Percentiles rank a stretch among this genome's conserved stretches.
Evolutionary conservation across 2,888 invertebrate genomes (phyloP).

Genomic region (Drosophila dives): DNA sequence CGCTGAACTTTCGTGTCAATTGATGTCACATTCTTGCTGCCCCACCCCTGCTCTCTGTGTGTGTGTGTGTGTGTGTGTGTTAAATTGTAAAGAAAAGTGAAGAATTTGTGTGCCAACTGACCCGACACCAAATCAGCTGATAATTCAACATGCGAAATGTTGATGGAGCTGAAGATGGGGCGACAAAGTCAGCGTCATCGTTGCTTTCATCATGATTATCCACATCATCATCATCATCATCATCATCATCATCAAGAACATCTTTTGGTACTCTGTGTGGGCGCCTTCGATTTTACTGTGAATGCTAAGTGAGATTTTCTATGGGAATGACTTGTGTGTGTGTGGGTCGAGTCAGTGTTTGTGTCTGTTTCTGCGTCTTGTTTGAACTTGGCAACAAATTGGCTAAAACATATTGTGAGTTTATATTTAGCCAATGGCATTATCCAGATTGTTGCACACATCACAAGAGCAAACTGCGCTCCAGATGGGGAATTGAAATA

Average conservation of each 20-base stretch:
- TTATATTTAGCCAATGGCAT: conserved; percentile 64
- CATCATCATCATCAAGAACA: conserved; percentile 25
- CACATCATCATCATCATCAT: conserved; percentile 31
- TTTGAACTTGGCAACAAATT: conserved; percentile 66
- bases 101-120: conserved; percentile 74
- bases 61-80: conserved; percentile 40
- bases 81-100: conserved; percentile 76
- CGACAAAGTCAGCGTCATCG: conserved; percentile 33
- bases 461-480: conserved; percentile 18
- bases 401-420: conserved; percentile 59
- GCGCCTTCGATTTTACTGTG: conserved; percentile 49
- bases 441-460: conserved; percentile 48
- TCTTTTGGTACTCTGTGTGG: conserved; percentile 35
- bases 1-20: conserved; percentile 79
- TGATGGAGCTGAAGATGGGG: conserved; percentile 8
- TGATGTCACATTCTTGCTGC: conserved; percentile 72
- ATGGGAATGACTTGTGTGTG: conserved; percentile 28
- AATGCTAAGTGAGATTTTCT: conserved; percentile 57
- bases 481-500: conserved; percentile 16
- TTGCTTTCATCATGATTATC: conserved; percentile 2
- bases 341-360: conserved; percentile 40
- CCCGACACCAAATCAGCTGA: conserved; percentile 78
- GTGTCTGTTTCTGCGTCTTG: conserved; percentile 36
- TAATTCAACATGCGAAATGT: conserved; percentile 54
- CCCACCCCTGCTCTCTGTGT: neutral